Base-by-base conservation (phyloP, 2,888 invertebrate species). In the Argyresthia albistria region DNA sequence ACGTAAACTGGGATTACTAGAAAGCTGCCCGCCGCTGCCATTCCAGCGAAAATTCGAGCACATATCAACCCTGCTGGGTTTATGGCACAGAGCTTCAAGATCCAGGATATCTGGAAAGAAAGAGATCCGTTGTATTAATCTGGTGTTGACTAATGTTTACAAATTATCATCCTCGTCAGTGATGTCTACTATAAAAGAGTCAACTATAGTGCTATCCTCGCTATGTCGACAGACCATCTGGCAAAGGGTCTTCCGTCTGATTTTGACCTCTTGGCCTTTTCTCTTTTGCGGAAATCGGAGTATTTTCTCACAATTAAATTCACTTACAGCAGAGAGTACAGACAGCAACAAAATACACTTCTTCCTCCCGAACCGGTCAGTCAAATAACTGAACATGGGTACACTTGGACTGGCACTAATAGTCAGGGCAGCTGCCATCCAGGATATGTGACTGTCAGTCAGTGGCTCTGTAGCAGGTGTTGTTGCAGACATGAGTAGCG, bases 311-410 rank as follows among this genome's bases (percentile, higher is more conserved):
- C 14, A 15, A 14, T 2, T 25, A 4, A 2, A 25, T n/a, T n/a
- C 12, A 52, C 83, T 84, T 15, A 73, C 42, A 3, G 74, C 56
- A 55, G 75, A 87, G 0, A 88, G 84, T 1, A 82, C 46, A 1
- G 78, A 69, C 1, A 79, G 67, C 1, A 77, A 43, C 12, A 80
- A 58, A 1, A 74, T 67, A 6, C 77, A 67, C 16, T 55, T 58
- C 58, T 76, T 78, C 14, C 80, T 59, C 1, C 78, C 78, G 16
- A 67, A 59, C 47, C 54, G 58, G 55, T 77, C 70, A 0, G 72
- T 64, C 10, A 67, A 16, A 35, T 62, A 56, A 15, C 78, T 76
- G 60, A 70, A 78, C 16, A 73, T 53, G 3, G 75, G 65, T 8
- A 70, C 72, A 1, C 76, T 73, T 7, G 66, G 50, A n/a, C 74